A percentile compares a stretch with the other conserved stretches of the same genome.
phyloP scores from a whole-genome alignment of 2,888 invertebrate species.

The Synergus itoensis region DNA sequence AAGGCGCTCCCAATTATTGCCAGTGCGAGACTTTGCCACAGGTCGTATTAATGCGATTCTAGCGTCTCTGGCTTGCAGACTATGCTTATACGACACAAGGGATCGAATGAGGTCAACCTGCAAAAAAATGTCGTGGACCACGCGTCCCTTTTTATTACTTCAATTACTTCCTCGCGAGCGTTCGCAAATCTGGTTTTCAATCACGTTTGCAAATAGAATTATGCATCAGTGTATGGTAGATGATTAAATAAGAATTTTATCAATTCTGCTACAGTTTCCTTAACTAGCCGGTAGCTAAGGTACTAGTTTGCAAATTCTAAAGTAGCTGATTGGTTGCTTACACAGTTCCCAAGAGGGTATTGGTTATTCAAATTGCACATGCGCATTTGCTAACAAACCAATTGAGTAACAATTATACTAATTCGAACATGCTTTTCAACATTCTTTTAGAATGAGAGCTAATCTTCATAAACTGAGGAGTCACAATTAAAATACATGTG shows the following conservation, averaged over 20 bases:
- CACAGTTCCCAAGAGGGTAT: neutral
- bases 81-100: neutral
- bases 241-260: neutral
- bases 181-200: neutral
- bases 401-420: neutral
- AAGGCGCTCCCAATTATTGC: conserved; percentile 74
- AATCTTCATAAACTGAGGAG: neutral
- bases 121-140: neutral
- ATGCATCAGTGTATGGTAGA: neutral
- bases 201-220: neutral
- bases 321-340: conserved; percentile 23
- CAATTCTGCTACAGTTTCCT: neutral
- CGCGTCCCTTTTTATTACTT: neutral
- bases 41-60: conserved; percentile 49
- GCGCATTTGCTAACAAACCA: neutral
- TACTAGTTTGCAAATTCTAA: conserved; percentile 14
- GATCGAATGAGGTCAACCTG: neutral
- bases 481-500: neutral
- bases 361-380: conserved; percentile 1
- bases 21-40: conserved; percentile 47
- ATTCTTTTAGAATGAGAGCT: neutral
- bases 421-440: neutral
- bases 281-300: conserved; percentile 1
- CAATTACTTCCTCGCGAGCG: neutral
- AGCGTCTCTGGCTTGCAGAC: conserved; percentile 45